Evolutionary conservation across 2,113 vertebrate species (phyloP), one percentile per base, ranked within the genome.

Genomic region (Leucosticte australis): DNA sequence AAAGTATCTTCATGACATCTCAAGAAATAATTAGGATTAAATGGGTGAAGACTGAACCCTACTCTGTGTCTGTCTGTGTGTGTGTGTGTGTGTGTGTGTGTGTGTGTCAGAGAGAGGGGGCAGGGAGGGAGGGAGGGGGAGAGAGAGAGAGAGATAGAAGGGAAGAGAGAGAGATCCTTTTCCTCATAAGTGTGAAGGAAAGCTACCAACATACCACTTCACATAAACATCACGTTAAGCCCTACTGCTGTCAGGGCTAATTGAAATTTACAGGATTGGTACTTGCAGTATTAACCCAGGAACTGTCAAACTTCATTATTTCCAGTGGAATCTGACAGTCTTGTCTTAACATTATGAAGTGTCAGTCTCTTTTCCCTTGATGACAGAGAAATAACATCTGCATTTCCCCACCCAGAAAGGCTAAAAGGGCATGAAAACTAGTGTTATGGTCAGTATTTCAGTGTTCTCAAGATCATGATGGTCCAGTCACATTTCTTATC

Each of bases 291-390:
- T 95, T 96, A 97, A 92, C 79, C 64, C 88, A 89, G 76, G 83
- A 97, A 89, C 81, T 95, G 77, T 83, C 95, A 95, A 90, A 27
- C 74, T 90, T 94, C 24, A 7, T 97, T 98, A 97, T 88, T 89
- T 96, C 94, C 90, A 94, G 65, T 44, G 42, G 56, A 44, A 37
- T 88, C 90, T 94, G 96, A 96, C 59, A 76, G 89, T 46, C 78
- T 69, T 89, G 73, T 95, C 92, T 95, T 52, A 96, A 87, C 60
- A 44, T 95, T 83, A 95, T 39, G 59, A 92, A 95, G 90, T 89
- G 90, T 92, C 96, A 97, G 86, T 94, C 94, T 93, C 91, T 94
- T 96, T 96, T 95, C 91, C 78, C 78, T 55, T 90, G 69, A 92
- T 95, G 81, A 92, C 83, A 95, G 89, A 89, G 87, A 97, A 97